Conservation (phyloP, 2,113 vertebrate species). For the Petromus typicus region DNA sequence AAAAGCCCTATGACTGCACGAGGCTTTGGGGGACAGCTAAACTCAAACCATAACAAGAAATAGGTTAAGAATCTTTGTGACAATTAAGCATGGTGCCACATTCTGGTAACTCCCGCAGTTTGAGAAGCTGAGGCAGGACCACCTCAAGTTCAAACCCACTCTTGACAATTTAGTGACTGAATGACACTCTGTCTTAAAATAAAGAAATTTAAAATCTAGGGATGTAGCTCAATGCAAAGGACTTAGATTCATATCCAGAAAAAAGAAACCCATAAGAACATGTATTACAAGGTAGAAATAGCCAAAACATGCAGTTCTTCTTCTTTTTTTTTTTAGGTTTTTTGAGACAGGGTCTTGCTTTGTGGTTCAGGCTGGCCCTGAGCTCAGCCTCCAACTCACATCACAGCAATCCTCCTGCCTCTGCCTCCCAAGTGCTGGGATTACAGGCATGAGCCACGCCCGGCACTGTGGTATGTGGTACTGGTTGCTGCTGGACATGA, state of each 20-base stretch:
- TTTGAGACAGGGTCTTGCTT: no score
- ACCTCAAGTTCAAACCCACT: neutral
- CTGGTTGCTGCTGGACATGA: no score
- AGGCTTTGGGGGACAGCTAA: no score
- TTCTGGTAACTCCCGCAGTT: neutral
- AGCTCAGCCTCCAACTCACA: no score
- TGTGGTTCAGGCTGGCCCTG: no score
- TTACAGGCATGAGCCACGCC: no score
- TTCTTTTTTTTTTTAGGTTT: no score
- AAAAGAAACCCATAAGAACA: neutral
- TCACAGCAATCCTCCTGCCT: no score
- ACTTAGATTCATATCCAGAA: neutral
- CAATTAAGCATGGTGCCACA: neutral
- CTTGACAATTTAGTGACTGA: neutral
- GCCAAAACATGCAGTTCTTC: neutral
- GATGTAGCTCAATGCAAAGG: neutral
- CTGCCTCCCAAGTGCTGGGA: no score
- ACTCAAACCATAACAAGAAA: no score
- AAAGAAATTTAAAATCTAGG: neutral
- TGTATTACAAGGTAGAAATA: neutral
- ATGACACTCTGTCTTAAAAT: neutral
- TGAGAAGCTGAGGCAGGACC: neutral
- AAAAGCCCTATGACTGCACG: no score
- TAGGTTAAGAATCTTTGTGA: neutral
- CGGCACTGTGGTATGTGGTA: no score